Evolutionary conservation across 1,140 invertebrate genomes (phyloP).

Genomic region (Triops cancriformis): DNA sequence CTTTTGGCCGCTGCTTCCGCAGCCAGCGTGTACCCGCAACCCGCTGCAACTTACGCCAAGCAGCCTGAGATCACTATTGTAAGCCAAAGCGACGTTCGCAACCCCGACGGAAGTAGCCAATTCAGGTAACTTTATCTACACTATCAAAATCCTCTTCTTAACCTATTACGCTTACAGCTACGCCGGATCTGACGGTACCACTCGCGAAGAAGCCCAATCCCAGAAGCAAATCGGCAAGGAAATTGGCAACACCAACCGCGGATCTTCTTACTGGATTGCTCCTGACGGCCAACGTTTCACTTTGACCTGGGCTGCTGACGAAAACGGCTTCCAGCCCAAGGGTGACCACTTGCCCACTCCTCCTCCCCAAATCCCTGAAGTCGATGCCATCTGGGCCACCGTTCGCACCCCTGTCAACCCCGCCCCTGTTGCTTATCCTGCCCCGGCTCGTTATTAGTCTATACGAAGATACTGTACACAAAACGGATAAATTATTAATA

Average conservation of each 20-base stretch:
- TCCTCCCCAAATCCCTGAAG: constrained; percentile 27
- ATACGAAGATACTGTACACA: too few species aligned
- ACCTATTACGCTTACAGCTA: not conserved
- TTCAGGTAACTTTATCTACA: not conserved
- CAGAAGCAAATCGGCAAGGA: constrained; percentile 41
- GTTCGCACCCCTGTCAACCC: too few species aligned
- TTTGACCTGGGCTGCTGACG: constrained; percentile 33
- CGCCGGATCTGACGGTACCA: constrained; percentile 26
- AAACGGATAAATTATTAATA: too few species aligned
- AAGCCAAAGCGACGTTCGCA: not conserved
- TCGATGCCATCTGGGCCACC: not conserved
- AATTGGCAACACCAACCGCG: constrained; percentile 39
- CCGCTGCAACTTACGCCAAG: not conserved
- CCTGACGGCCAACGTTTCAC: constrained; percentile 31
- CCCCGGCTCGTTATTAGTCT: too few species aligned
- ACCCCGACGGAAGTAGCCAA: not conserved
- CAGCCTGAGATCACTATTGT: not conserved
- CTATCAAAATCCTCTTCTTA: not conserved
- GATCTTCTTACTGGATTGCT: constrained; percentile 30
- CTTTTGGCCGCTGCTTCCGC: constrained; percentile 19
- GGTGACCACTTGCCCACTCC: constrained; percentile 34
- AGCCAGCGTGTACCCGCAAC: not conserved
- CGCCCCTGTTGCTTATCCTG: too few species aligned
- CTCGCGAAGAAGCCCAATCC: constrained; percentile 21
- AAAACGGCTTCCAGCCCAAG: constrained; percentile 34